Percentiles rank a stretch among this genome's conserved stretches.
These are phyloP conservation scores for Mus spretus DNA, from an alignment of 2,797 vertebrate species.

Conservation along the genomic window DNA sequence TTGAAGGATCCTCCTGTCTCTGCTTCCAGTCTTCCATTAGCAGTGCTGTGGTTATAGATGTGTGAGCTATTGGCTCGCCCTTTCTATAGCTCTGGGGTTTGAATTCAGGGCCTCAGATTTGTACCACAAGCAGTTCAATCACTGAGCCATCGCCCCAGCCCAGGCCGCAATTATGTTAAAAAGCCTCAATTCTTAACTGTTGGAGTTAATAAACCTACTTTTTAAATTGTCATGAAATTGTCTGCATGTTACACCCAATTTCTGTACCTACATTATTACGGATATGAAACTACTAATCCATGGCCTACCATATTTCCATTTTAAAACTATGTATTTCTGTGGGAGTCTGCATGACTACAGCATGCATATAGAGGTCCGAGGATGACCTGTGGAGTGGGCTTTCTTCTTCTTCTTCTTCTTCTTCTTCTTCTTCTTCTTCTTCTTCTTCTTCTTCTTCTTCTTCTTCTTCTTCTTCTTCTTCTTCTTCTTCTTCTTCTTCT, in stretches of 20 bases:
- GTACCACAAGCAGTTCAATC: neutral
- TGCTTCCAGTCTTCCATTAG: neutral
- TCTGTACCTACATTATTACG: neutral
- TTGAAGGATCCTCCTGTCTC: neutral
- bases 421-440: neutral
- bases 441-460: neutral
- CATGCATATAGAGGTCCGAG: neutral
- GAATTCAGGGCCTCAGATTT: neutral
- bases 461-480: neutral
- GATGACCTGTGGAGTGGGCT: neutral
- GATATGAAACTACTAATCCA: neutral
- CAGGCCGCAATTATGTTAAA: neutral
- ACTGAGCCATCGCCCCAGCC: neutral
- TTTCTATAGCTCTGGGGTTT: neutral
- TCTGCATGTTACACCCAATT: neutral
- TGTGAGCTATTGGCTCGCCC: neutral
- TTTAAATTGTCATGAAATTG: neutral
- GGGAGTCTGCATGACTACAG: neutral
- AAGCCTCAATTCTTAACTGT: neutral
- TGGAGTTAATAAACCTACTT: slow-evolving; percentile 1
- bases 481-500: neutral
- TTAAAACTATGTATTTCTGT: neutral
- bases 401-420: neutral
- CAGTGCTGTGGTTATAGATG: neutral
- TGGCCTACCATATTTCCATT: neutral